Conservation (phyloP, 2,113 vertebrate species). For the Lepisosteus osseus region DNA sequence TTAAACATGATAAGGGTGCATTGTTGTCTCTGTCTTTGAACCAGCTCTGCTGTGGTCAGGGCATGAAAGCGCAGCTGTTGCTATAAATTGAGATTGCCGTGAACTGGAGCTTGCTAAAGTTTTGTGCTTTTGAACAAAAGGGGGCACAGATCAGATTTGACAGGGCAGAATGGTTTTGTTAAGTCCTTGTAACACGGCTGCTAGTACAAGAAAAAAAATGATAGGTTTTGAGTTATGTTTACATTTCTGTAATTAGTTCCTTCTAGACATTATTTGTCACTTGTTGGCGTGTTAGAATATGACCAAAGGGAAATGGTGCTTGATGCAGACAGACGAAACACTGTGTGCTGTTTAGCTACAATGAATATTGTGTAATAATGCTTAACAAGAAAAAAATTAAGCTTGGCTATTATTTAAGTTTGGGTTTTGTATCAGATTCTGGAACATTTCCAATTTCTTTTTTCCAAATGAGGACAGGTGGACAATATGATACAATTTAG, state of each 20-base stretch:
- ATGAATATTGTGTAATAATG: no score
- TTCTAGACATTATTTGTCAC: constrained; percentile 14
- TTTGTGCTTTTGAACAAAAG: constrained; percentile 26
- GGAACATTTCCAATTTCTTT: no score
- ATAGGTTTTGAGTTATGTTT: constrained; percentile 23
- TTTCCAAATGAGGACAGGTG: no score
- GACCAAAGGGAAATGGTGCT: background rate
- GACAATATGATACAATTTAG: no score
- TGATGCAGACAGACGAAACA: constrained; percentile 7
- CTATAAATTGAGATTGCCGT: constrained; percentile 21
- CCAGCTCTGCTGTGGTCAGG: constrained; percentile 22
- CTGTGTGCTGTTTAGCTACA: no score
- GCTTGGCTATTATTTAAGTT: background rate
- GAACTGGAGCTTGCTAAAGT: constrained; percentile 26
- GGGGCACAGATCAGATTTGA: constrained; percentile 18
- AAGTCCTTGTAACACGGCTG: constrained; percentile 23
- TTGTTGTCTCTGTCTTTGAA: constrained; percentile 4
- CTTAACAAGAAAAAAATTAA: background rate
- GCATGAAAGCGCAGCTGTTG: constrained; percentile 14
- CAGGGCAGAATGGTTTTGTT: constrained; percentile 31
- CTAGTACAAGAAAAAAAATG: constrained; percentile 13
- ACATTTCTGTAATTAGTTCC: constrained; percentile 26
- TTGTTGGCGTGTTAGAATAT: background rate
- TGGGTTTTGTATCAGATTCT: no score
- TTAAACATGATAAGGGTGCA: background rate